Evolutionary conservation across 2,888 invertebrate genomes (phyloP).

Genomic region (Drosophila sordidula): DNA sequence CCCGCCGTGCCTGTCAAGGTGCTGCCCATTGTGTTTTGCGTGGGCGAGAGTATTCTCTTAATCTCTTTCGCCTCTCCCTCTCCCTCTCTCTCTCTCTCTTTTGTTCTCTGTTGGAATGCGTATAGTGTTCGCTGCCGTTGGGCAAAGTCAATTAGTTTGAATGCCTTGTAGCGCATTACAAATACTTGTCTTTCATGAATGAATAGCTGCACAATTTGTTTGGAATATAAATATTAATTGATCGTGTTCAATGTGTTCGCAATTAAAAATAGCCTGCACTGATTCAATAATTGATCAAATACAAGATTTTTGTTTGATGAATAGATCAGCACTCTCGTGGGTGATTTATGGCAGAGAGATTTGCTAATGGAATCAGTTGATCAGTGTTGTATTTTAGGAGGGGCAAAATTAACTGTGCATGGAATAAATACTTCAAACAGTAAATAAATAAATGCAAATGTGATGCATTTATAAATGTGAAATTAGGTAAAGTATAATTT

Average conservation of each 20-base stretch:
- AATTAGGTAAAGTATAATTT: too few relatives aligned
- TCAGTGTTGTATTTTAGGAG: neutral
- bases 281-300: neutral
- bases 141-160: neutral
- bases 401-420: too few relatives aligned
- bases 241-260: neutral
- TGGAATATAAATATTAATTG: neutral
- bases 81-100: neutral
- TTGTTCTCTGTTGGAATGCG: too few relatives aligned
- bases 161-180: neutral
- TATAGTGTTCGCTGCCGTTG: neutral
- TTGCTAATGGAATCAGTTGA: neutral
- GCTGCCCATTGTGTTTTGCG: conserved; percentile 15
- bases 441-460: too few relatives aligned
- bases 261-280: conserved; percentile 1
- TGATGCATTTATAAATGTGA: too few relatives aligned
- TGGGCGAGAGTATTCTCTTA: conserved; percentile 17
- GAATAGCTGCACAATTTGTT: neutral
- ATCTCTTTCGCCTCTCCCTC: neutral
- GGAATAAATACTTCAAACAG: too few relatives aligned
- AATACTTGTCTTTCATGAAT: neutral
- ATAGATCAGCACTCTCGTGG: neutral
- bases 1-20: conserved; percentile 13
- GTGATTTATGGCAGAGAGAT: neutral
- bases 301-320: conserved; percentile 1